Conservation (phyloP, 1,140 invertebrate species). For the Apis dorsata region DNA sequence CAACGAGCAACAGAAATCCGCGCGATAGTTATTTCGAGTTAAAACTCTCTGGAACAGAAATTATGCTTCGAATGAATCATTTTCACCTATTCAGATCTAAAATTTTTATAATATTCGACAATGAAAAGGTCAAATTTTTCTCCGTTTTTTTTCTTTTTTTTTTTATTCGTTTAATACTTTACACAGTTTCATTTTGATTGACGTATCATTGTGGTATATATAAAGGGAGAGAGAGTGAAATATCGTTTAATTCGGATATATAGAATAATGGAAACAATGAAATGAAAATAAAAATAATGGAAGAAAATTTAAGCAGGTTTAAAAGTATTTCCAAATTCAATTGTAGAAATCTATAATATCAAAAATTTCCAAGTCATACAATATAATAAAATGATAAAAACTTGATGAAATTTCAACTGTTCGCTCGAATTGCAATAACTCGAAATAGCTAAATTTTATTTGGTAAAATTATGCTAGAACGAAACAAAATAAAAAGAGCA, state of each 20-base stretch:
- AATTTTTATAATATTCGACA: neutral
- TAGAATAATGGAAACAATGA: neutral
- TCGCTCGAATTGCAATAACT: neutral
- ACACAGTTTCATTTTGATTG: neutral
- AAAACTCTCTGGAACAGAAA: neutral
- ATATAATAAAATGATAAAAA: neutral
- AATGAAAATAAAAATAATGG: no score
- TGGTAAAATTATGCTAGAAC: neutral
- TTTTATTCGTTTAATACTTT: neutral
- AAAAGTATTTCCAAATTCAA: no score
- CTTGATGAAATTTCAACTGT: no score
- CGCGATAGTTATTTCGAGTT: conserved; percentile 6
- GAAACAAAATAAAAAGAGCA: no score
- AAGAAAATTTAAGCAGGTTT: no score
- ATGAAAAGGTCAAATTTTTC: neutral
- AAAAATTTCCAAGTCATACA: rapidly evolving
- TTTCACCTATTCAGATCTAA: neutral
- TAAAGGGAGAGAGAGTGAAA: neutral
- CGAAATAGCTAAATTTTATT: neutral
- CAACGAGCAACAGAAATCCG: neutral
- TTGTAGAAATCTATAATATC: neutral
- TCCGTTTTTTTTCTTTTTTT: neutral
- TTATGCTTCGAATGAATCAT: conserved; percentile 1
- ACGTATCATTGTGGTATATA: neutral
- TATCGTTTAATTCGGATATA: neutral